Percentiles rank a stretch among this genome's conserved stretches.
These are phyloP conservation scores for Crotalus helleri DNA, from an alignment of 2,113 vertebrate genomes.

Conservation along the genomic window DNA sequence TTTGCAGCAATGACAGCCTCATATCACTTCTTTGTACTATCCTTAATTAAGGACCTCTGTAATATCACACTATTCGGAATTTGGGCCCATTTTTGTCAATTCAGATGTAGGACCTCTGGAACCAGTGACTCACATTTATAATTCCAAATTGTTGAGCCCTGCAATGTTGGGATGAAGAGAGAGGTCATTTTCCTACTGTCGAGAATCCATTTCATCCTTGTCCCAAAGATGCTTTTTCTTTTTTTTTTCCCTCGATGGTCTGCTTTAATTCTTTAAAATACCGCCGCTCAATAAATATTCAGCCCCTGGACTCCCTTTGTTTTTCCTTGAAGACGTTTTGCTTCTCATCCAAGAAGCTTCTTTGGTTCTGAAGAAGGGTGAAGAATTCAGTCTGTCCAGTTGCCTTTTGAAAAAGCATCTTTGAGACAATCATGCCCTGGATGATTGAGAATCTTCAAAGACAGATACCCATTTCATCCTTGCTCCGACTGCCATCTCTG, in stretches of 20 bases:
- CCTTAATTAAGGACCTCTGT: background rate
- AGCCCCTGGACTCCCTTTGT: background rate
- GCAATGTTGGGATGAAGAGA: background rate
- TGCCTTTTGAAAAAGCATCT: no score
- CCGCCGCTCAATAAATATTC: no score
- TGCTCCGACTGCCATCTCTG: background rate
- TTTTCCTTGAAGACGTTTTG: background rate
- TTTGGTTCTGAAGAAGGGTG: background rate
- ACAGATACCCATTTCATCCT: no score
- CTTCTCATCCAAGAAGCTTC: background rate
- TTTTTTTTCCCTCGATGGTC: no score
- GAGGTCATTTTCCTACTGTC: background rate
- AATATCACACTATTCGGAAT: background rate
- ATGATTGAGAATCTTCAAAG: no score
- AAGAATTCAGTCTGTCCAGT: background rate
- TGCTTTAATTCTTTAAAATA: no score
- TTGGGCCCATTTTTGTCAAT: background rate
- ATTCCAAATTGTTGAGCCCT: background rate
- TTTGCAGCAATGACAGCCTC: background rate
- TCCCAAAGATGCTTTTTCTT: background rate
- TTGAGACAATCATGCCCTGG: no score
- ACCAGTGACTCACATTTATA: background rate
- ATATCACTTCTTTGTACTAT: background rate
- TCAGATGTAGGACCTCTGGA: background rate
- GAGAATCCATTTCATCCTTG: background rate